These are phyloP conservation scores for Nerophis ophidion DNA, from an alignment of 2,113 vertebrate genomes.

Conservation along the genomic window DNA sequence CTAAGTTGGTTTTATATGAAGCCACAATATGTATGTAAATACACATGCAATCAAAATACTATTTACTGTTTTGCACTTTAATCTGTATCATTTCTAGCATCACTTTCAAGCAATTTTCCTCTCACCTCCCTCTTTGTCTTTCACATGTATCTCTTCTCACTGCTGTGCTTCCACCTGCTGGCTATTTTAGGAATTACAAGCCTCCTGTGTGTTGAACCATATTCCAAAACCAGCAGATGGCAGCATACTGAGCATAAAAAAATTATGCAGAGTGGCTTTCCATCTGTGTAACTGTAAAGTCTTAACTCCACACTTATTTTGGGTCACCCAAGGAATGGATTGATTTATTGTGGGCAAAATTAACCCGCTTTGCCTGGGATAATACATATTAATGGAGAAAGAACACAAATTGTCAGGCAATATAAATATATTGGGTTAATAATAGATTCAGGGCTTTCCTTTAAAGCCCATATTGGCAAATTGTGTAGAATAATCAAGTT, in stretches of 20 bases:
- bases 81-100: constrained; percentile 46
- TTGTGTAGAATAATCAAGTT: no score
- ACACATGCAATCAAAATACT: constrained; percentile 65
- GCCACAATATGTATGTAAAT: constrained; percentile 69
- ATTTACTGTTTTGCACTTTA: constrained; percentile 64
- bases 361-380: neutral
- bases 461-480: no score
- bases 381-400: neutral
- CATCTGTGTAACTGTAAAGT: constrained; percentile 18
- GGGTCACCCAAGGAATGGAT: neutral
- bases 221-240: constrained; percentile 62
- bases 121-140: constrained; percentile 4
- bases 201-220: constrained; percentile 39
- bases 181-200: constrained; percentile 29
- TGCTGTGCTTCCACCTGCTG: constrained; percentile 86
- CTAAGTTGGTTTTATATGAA: constrained; percentile 62
- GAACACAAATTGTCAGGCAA: no score
- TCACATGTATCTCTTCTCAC: constrained; percentile 45
- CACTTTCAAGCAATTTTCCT: constrained; percentile 33
- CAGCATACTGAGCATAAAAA: constrained; percentile 40
- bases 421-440: no score
- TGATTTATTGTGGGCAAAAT: constrained; percentile 4
- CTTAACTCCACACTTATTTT: constrained; percentile 2
- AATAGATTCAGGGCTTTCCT: no score
- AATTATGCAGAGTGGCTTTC: constrained; percentile 3